Percentiles rank a stretch among this genome's conserved stretches.
These are phyloP conservation scores for Acromyrmex charruanus DNA, from an alignment of 1,140 invertebrate genomes.

Conservation along the genomic window DNA sequence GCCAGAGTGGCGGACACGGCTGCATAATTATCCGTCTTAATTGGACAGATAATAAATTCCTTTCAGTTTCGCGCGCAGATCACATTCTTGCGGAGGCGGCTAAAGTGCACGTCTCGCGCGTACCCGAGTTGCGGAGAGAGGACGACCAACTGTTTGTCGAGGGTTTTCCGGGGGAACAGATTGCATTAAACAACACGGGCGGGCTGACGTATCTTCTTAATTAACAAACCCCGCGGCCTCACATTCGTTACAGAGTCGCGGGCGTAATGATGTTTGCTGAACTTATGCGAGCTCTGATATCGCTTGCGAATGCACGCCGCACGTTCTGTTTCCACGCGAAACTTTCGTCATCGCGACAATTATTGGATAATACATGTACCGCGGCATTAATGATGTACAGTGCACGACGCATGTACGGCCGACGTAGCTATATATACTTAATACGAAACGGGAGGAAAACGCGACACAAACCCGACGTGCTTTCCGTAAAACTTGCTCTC, in stretches of 20 bases:
- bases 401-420: not conserved
- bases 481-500: slow-evolving; percentile 18
- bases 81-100: slow-evolving; percentile 58
- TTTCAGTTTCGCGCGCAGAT: slow-evolving; percentile 65
- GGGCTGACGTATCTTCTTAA: slow-evolving; percentile 71
- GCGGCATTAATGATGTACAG: slow-evolving; percentile 20
- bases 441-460: not conserved
- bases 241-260: slow-evolving; percentile 56
- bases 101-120: slow-evolving; percentile 60
- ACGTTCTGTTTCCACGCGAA: slow-evolving; percentile 38
- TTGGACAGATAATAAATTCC: slow-evolving; percentile 73
- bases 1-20: slow-evolving; percentile 23
- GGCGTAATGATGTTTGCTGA: slow-evolving; percentile 56
- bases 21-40: slow-evolving; percentile 73
- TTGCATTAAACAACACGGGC: slow-evolving; percentile 72
- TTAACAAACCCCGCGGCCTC: slow-evolving; percentile 61
- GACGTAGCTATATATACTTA: not conserved
- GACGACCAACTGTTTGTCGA: slow-evolving; percentile 53
- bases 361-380: slow-evolving; percentile 50
- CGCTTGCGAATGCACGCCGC: slow-evolving; percentile 31
- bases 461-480: not conserved
- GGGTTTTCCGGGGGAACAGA: slow-evolving; percentile 66
- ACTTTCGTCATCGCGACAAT: slow-evolving; percentile 58
- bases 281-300: slow-evolving; percentile 44
- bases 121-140: slow-evolving; percentile 26